phyloP scores from a whole-genome alignment of 2,888 invertebrate species.

The Schrankia costaestrigalis region DNA sequence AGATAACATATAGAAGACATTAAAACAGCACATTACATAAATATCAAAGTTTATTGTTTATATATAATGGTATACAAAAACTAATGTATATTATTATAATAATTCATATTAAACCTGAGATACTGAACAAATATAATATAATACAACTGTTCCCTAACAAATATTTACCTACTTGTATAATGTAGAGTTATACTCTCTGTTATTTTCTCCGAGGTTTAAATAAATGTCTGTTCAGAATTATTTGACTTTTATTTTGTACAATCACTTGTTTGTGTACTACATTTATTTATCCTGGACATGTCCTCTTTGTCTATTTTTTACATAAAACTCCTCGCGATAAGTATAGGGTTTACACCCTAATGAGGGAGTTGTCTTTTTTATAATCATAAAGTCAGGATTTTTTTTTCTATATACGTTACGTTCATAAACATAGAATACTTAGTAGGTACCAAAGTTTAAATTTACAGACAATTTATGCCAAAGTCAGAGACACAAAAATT shows the following conservation, averaged over 20 bases:
- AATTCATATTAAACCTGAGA: conserved; percentile 27
- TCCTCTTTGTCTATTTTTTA: too few species aligned
- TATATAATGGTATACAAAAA: conserved; percentile 24
- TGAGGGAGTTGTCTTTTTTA: too few species aligned
- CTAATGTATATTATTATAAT: conserved; percentile 28
- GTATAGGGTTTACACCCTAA: too few species aligned
- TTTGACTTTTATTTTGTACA: conserved; percentile 46
- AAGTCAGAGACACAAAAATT: too few species aligned
- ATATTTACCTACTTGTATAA: conserved; percentile 36
- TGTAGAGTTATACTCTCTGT: conserved; percentile 61
- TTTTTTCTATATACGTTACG: too few species aligned
- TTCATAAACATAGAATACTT: too few species aligned
- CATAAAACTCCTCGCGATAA: too few species aligned
- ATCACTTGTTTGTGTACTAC: too few species aligned
- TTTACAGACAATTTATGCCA: too few species aligned
- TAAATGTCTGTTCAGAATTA: conserved; percentile 75
- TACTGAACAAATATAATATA: conserved; percentile 27
- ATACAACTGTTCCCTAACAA: conserved; percentile 45
- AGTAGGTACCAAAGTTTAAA: too few species aligned
- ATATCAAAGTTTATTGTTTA: conserved; percentile 30
- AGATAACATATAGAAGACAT: conserved; percentile 21
- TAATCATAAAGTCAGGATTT: too few species aligned
- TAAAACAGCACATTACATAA: conserved; percentile 16
- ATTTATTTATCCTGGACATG: too few species aligned
- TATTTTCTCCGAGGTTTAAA: conserved; percentile 75